A percentile compares a stretch with the other conserved stretches of the same genome.
These are phyloP conservation scores for Anas platyrhynchos DNA, from an alignment of 2,113 vertebrate species.

Conservation along the genomic window DNA sequence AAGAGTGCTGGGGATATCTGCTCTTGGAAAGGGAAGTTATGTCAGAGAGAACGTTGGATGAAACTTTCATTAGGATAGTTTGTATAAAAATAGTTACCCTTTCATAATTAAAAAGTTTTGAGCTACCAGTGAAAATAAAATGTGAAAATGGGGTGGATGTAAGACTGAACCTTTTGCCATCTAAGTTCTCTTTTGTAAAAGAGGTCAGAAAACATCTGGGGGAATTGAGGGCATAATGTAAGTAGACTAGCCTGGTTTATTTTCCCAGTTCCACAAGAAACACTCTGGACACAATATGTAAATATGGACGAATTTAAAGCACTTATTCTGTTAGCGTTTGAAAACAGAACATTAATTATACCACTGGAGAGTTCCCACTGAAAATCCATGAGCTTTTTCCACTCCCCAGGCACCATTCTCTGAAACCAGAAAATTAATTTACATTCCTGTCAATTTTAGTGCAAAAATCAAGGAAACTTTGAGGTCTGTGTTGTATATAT, in stretches of 20 bases:
- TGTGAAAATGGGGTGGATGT: neutral
- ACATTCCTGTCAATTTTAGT: conserved; percentile 19
- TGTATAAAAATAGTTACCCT: neutral
- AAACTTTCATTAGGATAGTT: neutral
- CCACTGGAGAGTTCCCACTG: conserved; percentile 29
- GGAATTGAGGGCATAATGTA: neutral
- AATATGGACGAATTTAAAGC: conserved; percentile 35
- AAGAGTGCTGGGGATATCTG: neutral
- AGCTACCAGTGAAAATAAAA: neutral
- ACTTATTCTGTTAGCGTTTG: neutral
- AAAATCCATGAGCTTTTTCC: conserved; percentile 16
- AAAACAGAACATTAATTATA: conserved; percentile 48
- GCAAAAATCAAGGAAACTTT: neutral
- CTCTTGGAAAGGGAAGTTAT: neutral
- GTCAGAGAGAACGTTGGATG: neutral
- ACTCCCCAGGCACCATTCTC: conserved; percentile 11
- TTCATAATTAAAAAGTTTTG: neutral
- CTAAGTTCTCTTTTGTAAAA: neutral
- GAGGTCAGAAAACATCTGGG: conserved; percentile 3
- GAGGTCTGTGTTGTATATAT: neutral
- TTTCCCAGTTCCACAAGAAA: conserved; percentile 5
- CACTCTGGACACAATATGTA: neutral
- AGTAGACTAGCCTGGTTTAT: neutral
- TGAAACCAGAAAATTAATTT: conserved; percentile 18
- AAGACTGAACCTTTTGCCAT: neutral